A percentile compares a stretch with the other conserved stretches of the same genome.
These are phyloP conservation scores for Leptarthrus brevirostris DNA, from an alignment of 2,888 invertebrate species.

Conservation along the genomic window DNA sequence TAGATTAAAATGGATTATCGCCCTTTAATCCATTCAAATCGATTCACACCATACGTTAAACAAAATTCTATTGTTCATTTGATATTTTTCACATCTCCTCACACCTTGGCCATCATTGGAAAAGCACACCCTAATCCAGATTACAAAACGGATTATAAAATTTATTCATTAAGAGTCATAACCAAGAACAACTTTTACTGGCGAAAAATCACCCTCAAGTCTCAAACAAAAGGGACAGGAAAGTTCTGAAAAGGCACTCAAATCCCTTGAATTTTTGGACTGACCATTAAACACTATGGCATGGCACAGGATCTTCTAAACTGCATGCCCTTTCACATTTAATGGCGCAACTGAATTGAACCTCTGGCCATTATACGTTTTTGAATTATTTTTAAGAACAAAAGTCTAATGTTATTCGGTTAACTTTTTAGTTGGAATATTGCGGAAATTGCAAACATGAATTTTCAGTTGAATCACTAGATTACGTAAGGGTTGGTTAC, in stretches of 20 bases:
- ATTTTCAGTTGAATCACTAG: conserved; percentile 14
- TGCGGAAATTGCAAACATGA: conserved; percentile 25
- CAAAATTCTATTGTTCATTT: neutral
- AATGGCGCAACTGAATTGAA: conserved; percentile 16
- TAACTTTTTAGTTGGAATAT: conserved; percentile 1
- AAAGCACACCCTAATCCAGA: conserved; percentile 10
- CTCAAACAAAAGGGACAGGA: conserved; percentile 31
- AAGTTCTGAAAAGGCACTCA: conserved; percentile 26
- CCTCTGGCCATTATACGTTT: conserved; percentile 15
- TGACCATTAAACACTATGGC: conserved; percentile 37
- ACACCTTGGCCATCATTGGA: neutral
- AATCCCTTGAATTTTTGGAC: conserved; percentile 17
- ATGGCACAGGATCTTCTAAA: conserved; percentile 33
- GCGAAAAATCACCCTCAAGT: conserved; percentile 26
- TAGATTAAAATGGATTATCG: no score
- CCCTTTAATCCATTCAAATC: conserved; percentile 7
- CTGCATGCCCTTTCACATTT: conserved; percentile 13
- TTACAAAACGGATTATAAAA: conserved; percentile 27
- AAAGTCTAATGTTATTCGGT: conserved; percentile 7
- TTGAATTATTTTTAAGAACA: conserved; percentile 36
- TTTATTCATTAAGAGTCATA: conserved; percentile 37
- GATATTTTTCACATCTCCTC: neutral
- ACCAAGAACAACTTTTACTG: conserved; percentile 22
- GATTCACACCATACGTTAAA: neutral
- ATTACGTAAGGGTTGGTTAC: neutral